Evolutionary conservation across 2,797 vertebrate species (phyloP).

Genomic region (Dermochelys coriacea): DNA sequence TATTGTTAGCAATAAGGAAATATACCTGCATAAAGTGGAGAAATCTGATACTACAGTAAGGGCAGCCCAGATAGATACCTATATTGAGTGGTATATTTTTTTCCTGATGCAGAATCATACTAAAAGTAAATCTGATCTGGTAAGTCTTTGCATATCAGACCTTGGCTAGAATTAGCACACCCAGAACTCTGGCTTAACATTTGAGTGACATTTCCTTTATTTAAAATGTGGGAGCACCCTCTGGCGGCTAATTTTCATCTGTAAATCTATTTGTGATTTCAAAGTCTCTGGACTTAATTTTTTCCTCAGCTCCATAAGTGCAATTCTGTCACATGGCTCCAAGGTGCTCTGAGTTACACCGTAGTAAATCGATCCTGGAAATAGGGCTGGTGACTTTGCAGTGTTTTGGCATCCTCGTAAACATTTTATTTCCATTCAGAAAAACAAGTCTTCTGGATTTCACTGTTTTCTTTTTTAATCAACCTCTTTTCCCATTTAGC

Average conservation of each 20-base stretch:
- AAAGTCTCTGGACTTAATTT: rapidly evolving
- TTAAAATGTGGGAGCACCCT: constrained; percentile 70
- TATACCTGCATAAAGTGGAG: no score
- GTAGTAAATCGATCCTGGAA: not conserved
- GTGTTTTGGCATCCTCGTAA: not conserved
- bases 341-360: not conserved
- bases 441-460: not conserved
- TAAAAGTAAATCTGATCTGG: not conserved
- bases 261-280: not conserved
- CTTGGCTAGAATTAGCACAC: rapidly evolving
- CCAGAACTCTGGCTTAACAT: rapidly evolving
- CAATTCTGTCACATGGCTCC: rapidly evolving
- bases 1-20: no score
- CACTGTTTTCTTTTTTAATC: not conserved
- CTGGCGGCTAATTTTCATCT: constrained; percentile 42
- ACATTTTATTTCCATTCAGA: not conserved
- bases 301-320: not conserved
- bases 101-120: not conserved
- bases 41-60: no score
- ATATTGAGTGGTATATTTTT: no score
- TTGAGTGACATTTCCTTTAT: not conserved
- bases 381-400: not conserved
- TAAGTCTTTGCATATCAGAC: rapidly evolving
- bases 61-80: no score
- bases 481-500: not conserved